A percentile compares a stretch with the other conserved stretches of the same genome.
Conservation (phyloP, 2,888 invertebrate species). For the Tenthredo mesomela region DNA sequence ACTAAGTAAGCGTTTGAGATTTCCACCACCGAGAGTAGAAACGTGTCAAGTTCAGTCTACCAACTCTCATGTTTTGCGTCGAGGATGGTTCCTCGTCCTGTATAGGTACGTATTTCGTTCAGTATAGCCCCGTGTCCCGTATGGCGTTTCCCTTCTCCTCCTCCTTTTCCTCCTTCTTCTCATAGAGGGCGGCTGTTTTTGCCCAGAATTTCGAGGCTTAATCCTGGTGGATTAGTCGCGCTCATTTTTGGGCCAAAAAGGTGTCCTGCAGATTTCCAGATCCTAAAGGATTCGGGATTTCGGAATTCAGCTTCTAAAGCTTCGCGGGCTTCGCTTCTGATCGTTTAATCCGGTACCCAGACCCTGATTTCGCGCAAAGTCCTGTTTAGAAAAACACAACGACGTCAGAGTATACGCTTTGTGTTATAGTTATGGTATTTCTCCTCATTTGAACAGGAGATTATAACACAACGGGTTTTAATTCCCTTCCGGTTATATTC, state of each 20-base stretch:
- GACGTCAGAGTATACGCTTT: conserved; percentile 14
- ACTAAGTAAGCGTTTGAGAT: conserved; percentile 27
- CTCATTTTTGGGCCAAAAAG: conserved; percentile 43
- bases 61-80: conserved; percentile 27
- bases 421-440: conserved; percentile 20
- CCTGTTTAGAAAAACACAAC: conserved; percentile 41
- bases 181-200: conserved; percentile 18
- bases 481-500: not conserved
- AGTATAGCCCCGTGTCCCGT: not conserved
- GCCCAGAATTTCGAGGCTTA: conserved; percentile 18
- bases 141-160: not conserved
- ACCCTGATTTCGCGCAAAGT: conserved; percentile 39
- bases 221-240: conserved; percentile 38
- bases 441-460: not conserved
- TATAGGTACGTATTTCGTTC: not conserved
- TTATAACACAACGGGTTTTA: conserved; percentile 14
- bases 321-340: conserved; percentile 21
- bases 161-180: not conserved
- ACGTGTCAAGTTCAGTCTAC: conserved; percentile 50
- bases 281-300: conserved; percentile 22
- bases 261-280: conserved; percentile 5
- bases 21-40: not conserved
- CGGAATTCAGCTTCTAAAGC: not conserved
- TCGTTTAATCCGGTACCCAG: conserved; percentile 40
- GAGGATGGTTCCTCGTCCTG: not conserved